Conservation (phyloP, 2,888 invertebrate species). For the Leptopilina syphax region DNA sequence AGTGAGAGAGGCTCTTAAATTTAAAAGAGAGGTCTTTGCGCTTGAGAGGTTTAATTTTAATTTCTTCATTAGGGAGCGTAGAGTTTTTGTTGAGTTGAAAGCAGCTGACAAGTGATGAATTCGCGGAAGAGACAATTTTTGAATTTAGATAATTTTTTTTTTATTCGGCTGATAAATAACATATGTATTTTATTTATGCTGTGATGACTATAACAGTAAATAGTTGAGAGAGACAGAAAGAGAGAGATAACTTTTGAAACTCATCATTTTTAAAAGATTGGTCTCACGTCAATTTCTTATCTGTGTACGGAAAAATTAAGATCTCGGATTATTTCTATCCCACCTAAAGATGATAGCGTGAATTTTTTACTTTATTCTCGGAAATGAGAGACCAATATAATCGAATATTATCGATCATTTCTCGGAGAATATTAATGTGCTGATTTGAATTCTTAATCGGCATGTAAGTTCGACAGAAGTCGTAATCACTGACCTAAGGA, state of each 20-base stretch:
- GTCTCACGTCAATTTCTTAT: background rate
- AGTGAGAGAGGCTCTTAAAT: background rate
- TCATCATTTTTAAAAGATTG: no score
- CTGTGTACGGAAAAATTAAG: background rate
- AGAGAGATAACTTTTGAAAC: no score
- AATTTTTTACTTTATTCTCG: background rate
- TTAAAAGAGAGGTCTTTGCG: conserved; percentile 25
- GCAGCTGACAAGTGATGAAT: conserved; percentile 10
- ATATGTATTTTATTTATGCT: background rate
- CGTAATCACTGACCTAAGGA: conserved; percentile 28
- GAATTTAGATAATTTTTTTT: background rate
- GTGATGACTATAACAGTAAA: no score
- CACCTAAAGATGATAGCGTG: background rate
- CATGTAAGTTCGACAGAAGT: conserved; percentile 6
- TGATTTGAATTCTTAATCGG: background rate
- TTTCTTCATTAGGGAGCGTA: background rate
- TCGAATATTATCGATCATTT: conserved; percentile 20
- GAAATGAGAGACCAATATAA: background rate
- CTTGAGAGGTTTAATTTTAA: background rate
- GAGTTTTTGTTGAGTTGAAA: conserved; percentile 2
- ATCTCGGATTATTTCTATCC: background rate
- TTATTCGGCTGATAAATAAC: background rate
- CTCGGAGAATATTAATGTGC: conserved; percentile 6
- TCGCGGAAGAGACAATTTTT: conserved; percentile 4
- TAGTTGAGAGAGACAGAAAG: no score